A percentile compares a stretch with the other conserved stretches of the same genome.
These are phyloP conservation scores for Holotrichia oblita DNA, from an alignment of 1,140 invertebrate genomes.

Conservation along the genomic window DNA sequence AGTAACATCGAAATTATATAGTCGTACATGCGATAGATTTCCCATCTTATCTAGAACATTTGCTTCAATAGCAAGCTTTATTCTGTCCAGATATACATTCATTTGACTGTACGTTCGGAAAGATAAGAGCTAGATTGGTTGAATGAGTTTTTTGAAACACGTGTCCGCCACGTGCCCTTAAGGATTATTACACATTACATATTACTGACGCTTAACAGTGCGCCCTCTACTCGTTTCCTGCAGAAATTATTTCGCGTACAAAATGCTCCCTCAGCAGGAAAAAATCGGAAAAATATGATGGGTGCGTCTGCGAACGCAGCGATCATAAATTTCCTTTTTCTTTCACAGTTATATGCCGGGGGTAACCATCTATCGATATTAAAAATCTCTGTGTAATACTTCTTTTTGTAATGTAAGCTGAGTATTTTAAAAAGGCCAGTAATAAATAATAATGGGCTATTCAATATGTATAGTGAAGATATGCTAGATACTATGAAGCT, in stretches of 20 bases:
- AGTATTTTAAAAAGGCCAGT: neutral
- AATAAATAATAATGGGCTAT: too few relatives aligned
- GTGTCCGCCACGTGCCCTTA: slow-evolving; percentile 44
- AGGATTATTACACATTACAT: slow-evolving; percentile 48
- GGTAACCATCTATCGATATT: neutral
- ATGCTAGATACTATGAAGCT: too few relatives aligned
- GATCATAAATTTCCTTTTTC: slow-evolving; percentile 21
- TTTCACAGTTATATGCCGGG: neutral
- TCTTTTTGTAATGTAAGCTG: neutral
- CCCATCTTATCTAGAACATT: too few relatives aligned
- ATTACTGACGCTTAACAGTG: slow-evolving; percentile 29
- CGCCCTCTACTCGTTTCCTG: slow-evolving; percentile 20
- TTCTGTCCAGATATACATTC: neutral
- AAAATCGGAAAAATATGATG: slow-evolving; percentile 11
- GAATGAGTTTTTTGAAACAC: slow-evolving; percentile 39
- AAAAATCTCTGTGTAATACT: slow-evolving; percentile 7
- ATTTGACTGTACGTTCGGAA: slow-evolving; percentile 7
- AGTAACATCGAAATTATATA: too few relatives aligned
- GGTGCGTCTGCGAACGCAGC: neutral
- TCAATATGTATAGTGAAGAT: too few relatives aligned
- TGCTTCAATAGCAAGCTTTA: too few relatives aligned
- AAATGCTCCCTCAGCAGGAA: slow-evolving; percentile 33
- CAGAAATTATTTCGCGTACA: slow-evolving; percentile 34
- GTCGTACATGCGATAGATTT: too few relatives aligned
- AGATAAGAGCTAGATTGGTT: slow-evolving; percentile 26